Conservation (phyloP, 2,888 invertebrate genomes). For the Tromatobia lineatoria region DNA sequence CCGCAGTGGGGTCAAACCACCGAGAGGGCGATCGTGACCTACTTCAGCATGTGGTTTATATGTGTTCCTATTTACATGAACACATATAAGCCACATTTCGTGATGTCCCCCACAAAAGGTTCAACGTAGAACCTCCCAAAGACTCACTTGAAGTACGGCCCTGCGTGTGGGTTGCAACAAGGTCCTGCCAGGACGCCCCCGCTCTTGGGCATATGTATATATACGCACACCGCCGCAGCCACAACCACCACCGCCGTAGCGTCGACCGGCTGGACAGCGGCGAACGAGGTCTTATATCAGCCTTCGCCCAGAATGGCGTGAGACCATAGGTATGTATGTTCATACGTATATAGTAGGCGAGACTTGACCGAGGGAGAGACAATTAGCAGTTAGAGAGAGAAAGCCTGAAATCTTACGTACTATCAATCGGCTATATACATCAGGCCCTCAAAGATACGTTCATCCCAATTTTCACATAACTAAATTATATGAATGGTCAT, state of each 20-base stretch:
- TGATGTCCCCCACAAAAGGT: conserved; percentile 1
- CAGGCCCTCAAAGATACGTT: conserved; percentile 21
- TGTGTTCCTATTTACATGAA: not conserved
- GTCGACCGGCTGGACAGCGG: conserved; percentile 64
- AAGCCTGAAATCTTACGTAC: conserved; percentile 2
- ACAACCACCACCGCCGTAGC: conserved; percentile 60
- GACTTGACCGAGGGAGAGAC: conserved; percentile 26
- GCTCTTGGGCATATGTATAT: conserved; percentile 64
- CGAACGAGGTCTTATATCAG: conserved; percentile 80
- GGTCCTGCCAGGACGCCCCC: conserved; percentile 82
- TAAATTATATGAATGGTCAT: no score
- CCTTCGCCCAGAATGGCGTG: conserved; percentile 81
- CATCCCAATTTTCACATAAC: conserved; percentile 23
- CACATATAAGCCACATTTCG: not conserved
- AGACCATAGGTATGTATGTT: conserved; percentile 71
- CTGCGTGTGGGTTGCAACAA: conserved; percentile 82
- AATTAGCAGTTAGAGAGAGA: not conserved
- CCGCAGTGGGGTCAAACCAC: not conserved
- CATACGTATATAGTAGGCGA: conserved; percentile 39
- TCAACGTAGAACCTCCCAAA: conserved; percentile 46
- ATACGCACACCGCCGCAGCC: conserved; percentile 37
- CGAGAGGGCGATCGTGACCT: not conserved
- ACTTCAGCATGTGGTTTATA: not conserved
- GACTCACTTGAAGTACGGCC: conserved; percentile 73
- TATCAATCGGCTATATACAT: conserved; percentile 11